Conservation (phyloP, 2,888 invertebrate genomes). For the Tryphoninae sp. region DNA sequence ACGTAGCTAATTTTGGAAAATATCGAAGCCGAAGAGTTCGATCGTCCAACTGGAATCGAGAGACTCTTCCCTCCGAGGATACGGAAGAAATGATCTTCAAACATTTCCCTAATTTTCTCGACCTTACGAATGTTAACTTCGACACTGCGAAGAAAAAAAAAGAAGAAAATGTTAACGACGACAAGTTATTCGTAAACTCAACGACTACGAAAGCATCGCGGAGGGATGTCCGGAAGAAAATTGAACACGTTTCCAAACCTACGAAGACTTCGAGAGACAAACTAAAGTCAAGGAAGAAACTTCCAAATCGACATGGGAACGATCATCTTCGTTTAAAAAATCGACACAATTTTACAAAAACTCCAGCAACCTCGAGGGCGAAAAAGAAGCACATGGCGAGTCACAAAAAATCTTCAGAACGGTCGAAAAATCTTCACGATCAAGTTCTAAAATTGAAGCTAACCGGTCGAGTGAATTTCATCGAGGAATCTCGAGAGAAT, state of each 20-base stretch:
- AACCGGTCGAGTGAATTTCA: conserved; percentile 37
- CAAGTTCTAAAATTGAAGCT: conserved; percentile 38
- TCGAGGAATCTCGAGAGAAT: conserved; percentile 17
- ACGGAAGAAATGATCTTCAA: conserved; percentile 8
- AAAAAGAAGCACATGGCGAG: conserved; percentile 12
- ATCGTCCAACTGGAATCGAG: conserved; percentile 33
- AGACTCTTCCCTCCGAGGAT: conserved; percentile 12
- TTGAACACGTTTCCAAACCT: not conserved
- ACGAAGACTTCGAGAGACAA: conserved; percentile 4
- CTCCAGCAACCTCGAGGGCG: not conserved
- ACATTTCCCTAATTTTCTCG: conserved; percentile 31
- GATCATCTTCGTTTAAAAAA: conserved; percentile 19
- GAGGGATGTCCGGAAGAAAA: not conserved
- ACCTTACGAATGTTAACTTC: conserved; percentile 37
- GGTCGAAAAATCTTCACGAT: not conserved
- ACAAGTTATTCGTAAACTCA: conserved; percentile 1
- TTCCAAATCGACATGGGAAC: not conserved
- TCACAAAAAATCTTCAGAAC: not conserved
- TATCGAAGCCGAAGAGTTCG: conserved; percentile 48
- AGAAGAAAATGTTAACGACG: conserved; percentile 7
- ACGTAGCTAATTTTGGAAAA: conserved; percentile 40
- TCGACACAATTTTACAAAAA: not conserved
- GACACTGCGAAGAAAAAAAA: conserved; percentile 22
- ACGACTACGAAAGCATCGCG: not conserved
- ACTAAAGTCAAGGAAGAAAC: conserved; percentile 5